Evolutionary conservation across 2,888 invertebrate species (phyloP).

Genomic region (Heteromyza rotundicornis): DNA sequence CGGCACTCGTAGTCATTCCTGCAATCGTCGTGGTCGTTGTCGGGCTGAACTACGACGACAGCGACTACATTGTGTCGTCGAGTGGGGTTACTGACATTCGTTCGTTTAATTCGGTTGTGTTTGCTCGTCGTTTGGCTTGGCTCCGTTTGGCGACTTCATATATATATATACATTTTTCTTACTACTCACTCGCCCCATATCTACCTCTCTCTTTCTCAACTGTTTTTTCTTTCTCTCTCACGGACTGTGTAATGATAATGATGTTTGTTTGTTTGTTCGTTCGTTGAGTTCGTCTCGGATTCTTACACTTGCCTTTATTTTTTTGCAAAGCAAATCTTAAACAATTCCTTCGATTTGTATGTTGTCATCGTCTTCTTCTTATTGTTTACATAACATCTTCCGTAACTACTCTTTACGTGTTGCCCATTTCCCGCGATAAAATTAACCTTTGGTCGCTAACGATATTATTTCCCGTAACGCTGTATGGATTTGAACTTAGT

Average conservation of each 20-base stretch:
- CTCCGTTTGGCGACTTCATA: conserved; percentile 1
- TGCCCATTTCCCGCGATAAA: no score
- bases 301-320: conserved; percentile 9
- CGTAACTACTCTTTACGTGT: no score
- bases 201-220: not conserved
- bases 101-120: conserved; percentile 4
- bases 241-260: not conserved
- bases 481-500: no score
- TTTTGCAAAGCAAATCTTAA: not conserved
- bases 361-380: no score
- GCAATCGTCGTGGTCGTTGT: not conserved
- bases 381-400: no score
- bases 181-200: not conserved
- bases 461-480: no score
- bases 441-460: no score
- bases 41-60: not conserved
- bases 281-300: conserved; percentile 17
- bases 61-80: conserved; percentile 31
- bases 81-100: conserved; percentile 54
- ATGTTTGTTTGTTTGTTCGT: conserved; percentile 9
- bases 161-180: no score
- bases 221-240: not conserved
- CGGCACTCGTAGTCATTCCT: not conserved
- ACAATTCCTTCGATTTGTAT: not conserved
- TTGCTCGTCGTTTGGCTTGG: not conserved